phyloP scores from a whole-genome alignment of 2,888 invertebrate genomes.

The Subacronicta megacephala region DNA sequence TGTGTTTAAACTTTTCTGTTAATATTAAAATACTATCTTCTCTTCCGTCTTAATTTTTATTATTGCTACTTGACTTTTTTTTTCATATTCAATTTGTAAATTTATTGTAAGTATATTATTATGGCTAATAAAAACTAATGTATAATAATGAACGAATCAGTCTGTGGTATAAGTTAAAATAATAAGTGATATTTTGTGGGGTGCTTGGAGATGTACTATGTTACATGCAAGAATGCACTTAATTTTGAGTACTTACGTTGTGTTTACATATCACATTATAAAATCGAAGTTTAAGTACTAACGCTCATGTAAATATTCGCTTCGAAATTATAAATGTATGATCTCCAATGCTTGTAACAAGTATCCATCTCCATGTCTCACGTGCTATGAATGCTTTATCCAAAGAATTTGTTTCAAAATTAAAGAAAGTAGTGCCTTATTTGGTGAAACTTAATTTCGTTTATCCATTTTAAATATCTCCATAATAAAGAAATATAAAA shows the following conservation, averaged over 20 bases:
- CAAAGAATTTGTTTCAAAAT: conserved; percentile 49
- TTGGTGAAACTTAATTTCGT: conserved; percentile 55
- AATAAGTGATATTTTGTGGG: conserved; percentile 63
- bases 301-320: conserved; percentile 69
- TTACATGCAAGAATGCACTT: conserved; percentile 65
- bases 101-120: conserved; percentile 58
- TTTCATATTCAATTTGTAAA: conserved; percentile 61
- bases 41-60: conserved; percentile 36
- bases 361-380: conserved; percentile 65
- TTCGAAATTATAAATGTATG: conserved; percentile 61
- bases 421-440: conserved; percentile 78
- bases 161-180: conserved; percentile 62
- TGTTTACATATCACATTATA: conserved; percentile 75
- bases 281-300: conserved; percentile 63
- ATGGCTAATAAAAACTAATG: conserved; percentile 52
- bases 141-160: conserved; percentile 56
- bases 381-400: conserved; percentile 61
- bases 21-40: conserved; percentile 15
- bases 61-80: conserved; percentile 36
- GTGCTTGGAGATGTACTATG: conserved; percentile 70
- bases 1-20: conserved; percentile 39
- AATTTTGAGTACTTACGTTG: conserved; percentile 71
- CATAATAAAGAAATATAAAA: too few species aligned
- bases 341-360: conserved; percentile 64
- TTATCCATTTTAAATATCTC: conserved; percentile 8